phyloP scores from a whole-genome alignment of 2,888 invertebrate genomes.

The Scelioninae gen. 1 region DNA sequence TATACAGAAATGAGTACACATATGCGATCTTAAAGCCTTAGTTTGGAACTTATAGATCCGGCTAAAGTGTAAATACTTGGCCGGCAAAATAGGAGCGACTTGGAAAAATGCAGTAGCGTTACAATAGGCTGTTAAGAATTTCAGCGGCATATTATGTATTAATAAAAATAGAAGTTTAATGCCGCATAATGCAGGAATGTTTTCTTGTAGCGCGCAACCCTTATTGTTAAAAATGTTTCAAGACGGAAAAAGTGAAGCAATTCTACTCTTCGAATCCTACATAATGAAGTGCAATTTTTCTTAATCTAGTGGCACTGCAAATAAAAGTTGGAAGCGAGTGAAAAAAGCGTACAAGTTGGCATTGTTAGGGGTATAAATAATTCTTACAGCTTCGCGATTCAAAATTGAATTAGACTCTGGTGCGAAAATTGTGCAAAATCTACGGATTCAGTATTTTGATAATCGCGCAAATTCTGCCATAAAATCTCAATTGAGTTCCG shows the following conservation, averaged over 20 bases:
- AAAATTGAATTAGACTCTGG: slow-evolving; percentile 24
- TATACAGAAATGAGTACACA: no score
- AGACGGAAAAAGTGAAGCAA: slow-evolving; percentile 28
- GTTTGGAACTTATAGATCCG: slow-evolving; percentile 15
- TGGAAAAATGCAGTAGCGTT: slow-evolving; percentile 28
- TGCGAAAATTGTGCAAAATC: slow-evolving; percentile 1
- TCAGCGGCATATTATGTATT: slow-evolving; percentile 36
- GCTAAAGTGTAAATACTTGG: slow-evolving; percentile 39
- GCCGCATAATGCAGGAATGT: slow-evolving; percentile 13
- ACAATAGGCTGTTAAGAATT: slow-evolving; percentile 31
- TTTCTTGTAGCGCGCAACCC: slow-evolving; percentile 1
- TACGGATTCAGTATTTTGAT: slow-evolving; percentile 13
- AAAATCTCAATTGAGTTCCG: background rate
- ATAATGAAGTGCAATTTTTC: slow-evolving; percentile 49
- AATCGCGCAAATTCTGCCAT: background rate
- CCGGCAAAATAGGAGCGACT: slow-evolving; percentile 37
- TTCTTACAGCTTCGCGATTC: slow-evolving; percentile 17
- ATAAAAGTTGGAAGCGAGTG: slow-evolving; percentile 3
- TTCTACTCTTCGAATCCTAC: slow-evolving; percentile 31
- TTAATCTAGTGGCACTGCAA: slow-evolving; percentile 27
- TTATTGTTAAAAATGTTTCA: slow-evolving; percentile 37
- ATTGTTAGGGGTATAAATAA: slow-evolving; percentile 23
- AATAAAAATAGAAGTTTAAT: slow-evolving; percentile 29
- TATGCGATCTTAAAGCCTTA: slow-evolving; percentile 14
- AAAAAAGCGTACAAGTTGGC: slow-evolving; percentile 1